Percentiles rank a stretch among this genome's conserved stretches.
These are phyloP conservation scores for Agriopis marginaria DNA, from an alignment of 2,888 invertebrate species.

Conservation along the genomic window DNA sequence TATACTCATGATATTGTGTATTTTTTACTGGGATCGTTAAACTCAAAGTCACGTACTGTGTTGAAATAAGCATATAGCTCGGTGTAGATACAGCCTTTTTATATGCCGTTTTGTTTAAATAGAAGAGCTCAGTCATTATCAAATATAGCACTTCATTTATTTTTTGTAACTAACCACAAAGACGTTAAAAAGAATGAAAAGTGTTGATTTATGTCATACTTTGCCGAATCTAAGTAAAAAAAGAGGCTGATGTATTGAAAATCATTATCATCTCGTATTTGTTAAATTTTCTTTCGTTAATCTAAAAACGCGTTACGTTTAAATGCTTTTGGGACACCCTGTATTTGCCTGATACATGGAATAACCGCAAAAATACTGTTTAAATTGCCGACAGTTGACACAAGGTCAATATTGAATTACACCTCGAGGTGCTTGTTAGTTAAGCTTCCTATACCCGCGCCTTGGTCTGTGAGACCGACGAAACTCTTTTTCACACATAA, in stretches of 20 bases:
- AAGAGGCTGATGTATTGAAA: too few relatives aligned
- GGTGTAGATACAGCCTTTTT: background rate
- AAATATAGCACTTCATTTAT: slow-evolving; percentile 3
- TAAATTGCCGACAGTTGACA: background rate
- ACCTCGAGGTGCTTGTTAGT: too few relatives aligned
- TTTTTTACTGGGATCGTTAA: background rate
- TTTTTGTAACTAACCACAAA: background rate
- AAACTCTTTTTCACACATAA: too few relatives aligned
- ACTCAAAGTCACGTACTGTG: background rate
- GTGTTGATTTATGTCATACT: background rate
- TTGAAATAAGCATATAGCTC: background rate
- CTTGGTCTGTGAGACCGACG: too few relatives aligned
- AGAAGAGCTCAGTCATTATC: background rate
- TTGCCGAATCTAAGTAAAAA: background rate
- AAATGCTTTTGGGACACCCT: background rate
- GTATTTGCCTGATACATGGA: background rate
- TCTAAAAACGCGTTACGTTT: too few relatives aligned
- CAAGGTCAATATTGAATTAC: slow-evolving; percentile 1
- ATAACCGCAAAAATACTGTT: background rate
- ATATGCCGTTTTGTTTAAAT: background rate
- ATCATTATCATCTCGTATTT: too few relatives aligned
- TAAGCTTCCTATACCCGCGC: too few relatives aligned
- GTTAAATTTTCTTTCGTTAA: too few relatives aligned
- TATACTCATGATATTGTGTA: background rate
- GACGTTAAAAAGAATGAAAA: background rate